A percentile compares a stretch with the other conserved stretches of the same genome.
These are phyloP conservation scores for Nephrotoma guestfalica DNA, from an alignment of 2,888 invertebrate species.

Conservation along the genomic window DNA sequence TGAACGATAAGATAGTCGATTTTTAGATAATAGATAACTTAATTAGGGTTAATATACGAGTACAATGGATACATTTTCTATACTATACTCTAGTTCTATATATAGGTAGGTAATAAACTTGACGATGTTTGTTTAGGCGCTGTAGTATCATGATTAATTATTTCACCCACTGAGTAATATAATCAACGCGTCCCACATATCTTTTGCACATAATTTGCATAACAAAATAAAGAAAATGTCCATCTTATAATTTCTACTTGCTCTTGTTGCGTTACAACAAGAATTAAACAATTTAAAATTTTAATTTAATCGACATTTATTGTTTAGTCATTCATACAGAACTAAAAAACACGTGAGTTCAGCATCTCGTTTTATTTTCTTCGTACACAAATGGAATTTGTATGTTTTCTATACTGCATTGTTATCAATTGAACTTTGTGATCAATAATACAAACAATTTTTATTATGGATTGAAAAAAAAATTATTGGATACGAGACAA, in stretches of 20 bases:
- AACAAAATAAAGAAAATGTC: not conserved
- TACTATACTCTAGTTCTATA: no score
- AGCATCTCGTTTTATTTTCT: not conserved
- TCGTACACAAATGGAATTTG: not conserved
- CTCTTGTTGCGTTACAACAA: not conserved
- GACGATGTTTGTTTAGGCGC: no score
- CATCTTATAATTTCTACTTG: not conserved
- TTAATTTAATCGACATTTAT: not conserved
- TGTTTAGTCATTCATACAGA: not conserved
- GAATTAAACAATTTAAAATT: not conserved
- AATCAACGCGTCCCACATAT: not conserved
- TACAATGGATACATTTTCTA: no score
- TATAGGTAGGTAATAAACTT: no score
- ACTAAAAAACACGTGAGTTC: not conserved
- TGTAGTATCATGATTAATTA: no score
- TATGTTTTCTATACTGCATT: not conserved
- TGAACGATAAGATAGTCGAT: no score
- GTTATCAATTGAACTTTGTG: not conserved
- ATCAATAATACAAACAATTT: no score
- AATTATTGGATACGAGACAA: not conserved
- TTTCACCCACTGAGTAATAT: not conserved
- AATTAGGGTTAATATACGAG: no score
- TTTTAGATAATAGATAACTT: no score
- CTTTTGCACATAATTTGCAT: not conserved
- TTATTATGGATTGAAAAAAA: not conserved